These are phyloP conservation scores for Spodoptera litura DNA, from an alignment of 1,140 invertebrate genomes.

Conservation along the genomic window DNA sequence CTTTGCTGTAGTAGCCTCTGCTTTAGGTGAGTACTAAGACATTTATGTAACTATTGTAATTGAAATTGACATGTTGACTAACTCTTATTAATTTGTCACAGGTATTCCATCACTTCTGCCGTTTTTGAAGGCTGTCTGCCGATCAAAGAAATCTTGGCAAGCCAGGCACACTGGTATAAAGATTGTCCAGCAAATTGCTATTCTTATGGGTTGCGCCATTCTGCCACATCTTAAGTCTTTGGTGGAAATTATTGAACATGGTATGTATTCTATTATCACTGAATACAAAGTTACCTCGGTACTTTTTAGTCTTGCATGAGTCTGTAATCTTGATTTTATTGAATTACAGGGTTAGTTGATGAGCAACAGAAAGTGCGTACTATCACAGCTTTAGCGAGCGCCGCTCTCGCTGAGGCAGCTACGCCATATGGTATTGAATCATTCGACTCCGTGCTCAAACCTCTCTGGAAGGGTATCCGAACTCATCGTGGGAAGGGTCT, in stretches of 20 bases:
- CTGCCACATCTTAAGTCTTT: constrained; percentile 98
- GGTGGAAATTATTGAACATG: constrained; percentile 99
- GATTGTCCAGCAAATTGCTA: constrained; percentile 99
- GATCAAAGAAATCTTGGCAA: constrained; percentile 99
- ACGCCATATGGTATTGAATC: constrained; percentile 99
- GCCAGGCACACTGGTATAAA: constrained; percentile 99
- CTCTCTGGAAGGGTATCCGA: constrained; percentile 99
- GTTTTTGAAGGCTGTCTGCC: constrained; percentile 99
- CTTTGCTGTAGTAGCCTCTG: constrained; percentile 99
- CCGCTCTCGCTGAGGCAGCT: constrained; percentile 98
- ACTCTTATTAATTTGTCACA: constrained; percentile 55
- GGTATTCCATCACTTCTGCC: constrained; percentile 98
- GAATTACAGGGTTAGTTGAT: constrained; percentile 89
- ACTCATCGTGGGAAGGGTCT: constrained; percentile 99
- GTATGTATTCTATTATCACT: constrained; percentile 78
- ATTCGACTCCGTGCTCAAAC: constrained; percentile 99
- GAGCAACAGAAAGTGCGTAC: constrained; percentile 97
- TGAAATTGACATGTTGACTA: no score
- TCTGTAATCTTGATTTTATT: neutral
- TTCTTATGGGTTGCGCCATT: constrained; percentile 99
- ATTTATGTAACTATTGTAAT: neutral
- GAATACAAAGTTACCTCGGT: no score
- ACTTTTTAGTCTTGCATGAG: neutral
- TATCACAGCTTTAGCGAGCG: constrained; percentile 99
- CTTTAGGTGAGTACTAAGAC: constrained; percentile 89